A percentile compares a stretch with the other conserved stretches of the same genome.
phyloP scores from a whole-genome alignment of 1,140 invertebrate genomes.

The Dendrolimus punctatus region DNA sequence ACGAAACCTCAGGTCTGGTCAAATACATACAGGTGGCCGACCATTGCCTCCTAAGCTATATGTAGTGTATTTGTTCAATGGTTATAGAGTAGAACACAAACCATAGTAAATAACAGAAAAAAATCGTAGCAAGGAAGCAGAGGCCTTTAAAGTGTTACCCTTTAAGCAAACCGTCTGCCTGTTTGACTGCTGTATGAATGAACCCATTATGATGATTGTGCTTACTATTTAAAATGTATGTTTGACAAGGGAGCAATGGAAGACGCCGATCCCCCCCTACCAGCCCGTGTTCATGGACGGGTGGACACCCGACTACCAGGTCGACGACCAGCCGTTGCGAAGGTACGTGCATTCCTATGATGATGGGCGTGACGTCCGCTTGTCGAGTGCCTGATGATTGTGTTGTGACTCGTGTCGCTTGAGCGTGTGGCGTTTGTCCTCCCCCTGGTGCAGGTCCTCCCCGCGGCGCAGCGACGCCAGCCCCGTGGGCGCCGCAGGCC shows the following conservation, averaged over 20 bases:
- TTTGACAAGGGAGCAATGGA: constrained; percentile 87
- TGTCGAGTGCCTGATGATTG: constrained; percentile 12
- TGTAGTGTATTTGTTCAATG: no score
- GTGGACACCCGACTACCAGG: constrained; percentile 91
- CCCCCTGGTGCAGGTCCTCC: constrained; percentile 29
- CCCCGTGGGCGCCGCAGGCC: constrained; percentile 17
- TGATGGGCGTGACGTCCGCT: constrained; percentile 6
- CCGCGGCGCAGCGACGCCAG: constrained; percentile 37
- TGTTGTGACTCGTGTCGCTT: constrained; percentile 12
- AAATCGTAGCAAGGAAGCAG: no score
- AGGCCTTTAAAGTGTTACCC: no score
- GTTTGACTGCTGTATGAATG: no score
- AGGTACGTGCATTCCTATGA: constrained; percentile 29
- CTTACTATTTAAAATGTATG: not conserved
- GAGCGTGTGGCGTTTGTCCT: constrained; percentile 16
- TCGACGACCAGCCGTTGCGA: constrained; percentile 77
- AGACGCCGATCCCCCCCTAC: constrained; percentile 85
- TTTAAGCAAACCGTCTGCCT: no score
- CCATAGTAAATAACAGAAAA: no score
- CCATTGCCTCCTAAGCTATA: no score
- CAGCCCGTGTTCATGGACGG: constrained; percentile 96
- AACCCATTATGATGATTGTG: not conserved
- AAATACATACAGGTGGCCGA: no score
- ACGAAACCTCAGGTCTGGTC: no score
- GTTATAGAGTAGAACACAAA: no score